Base-by-base conservation (phyloP, 2,888 invertebrate species). In the Cosmopolites sordidus region DNA sequence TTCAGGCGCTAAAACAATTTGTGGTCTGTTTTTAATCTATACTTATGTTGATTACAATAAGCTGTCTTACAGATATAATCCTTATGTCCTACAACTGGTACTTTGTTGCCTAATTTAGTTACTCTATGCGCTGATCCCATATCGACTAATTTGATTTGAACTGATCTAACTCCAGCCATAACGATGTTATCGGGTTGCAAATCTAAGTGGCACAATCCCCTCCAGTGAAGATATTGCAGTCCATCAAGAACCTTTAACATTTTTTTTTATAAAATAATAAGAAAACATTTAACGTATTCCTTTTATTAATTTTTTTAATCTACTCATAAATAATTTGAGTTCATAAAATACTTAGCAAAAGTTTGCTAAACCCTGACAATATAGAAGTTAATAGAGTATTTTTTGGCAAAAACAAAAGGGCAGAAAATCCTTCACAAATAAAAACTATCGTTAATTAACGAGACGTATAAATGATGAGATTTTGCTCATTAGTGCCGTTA, bases 101-200 rank as follows among this genome's bases (percentile, higher is more conserved):
- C 84, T 55, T 78, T 78, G 0, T 85, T 81, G 1, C 92, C 92
- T 49, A 90, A 73, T 72, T 89, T 89, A 33, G 85, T 86, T 1
- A 93, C 89, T 65, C 81, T 82, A 64, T 88, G 87, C 1, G 95
- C 88, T 3, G 87, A 85, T 0, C 95, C 96, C 69, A 97, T 88
- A 75, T 98, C 97, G 4, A 93, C 86, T 41, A 99, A 75, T 74
- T 96, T 97, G 1, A 97, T 83, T 72, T 92, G 87, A 6, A 89
- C 82, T 0, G 88, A 86, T 60, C 93, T 78, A 12, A 92, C 86
- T 0, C 87, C 86, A 1, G 89, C 84, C 87, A 97, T 91, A 2
- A 96, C 91, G 16, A 98, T 82, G 73, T 98, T 98, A 69, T 95
- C 94, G 0, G 97, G 97, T 73, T 97, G 92, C 43, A 96, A 77